These are phyloP conservation scores for Monopis laevigella DNA, from an alignment of 2,888 invertebrate species.

Conservation along the genomic window DNA sequence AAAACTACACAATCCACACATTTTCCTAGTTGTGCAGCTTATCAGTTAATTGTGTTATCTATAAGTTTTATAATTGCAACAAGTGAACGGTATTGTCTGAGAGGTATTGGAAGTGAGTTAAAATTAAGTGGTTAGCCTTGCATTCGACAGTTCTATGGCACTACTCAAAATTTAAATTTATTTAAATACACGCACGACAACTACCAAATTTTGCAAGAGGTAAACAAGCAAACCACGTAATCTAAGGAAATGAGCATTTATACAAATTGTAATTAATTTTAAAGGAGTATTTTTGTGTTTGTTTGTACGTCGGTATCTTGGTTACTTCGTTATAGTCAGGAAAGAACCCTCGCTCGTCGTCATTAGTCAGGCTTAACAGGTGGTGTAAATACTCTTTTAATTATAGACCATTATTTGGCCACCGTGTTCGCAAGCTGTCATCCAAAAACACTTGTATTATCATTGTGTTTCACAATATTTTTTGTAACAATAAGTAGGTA, in stretches of 20 bases:
- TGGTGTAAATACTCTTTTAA: conserved; percentile 31
- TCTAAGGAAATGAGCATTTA: too few species aligned
- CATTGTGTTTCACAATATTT: too few species aligned
- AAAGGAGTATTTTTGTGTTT: too few species aligned
- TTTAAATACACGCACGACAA: conserved; percentile 38
- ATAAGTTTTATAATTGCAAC: too few species aligned
- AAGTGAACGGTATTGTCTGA: conserved; percentile 44
- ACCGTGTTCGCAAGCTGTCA: neutral
- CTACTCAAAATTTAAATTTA: conserved; percentile 31
- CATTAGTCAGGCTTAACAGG: conserved; percentile 24
- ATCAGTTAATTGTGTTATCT: neutral
- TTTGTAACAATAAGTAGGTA: too few species aligned
- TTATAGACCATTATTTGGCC: conserved; percentile 26
- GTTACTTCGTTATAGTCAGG: too few species aligned
- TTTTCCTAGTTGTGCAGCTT: neutral
- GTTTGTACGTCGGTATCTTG: too few species aligned
- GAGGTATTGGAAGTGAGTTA: conserved; percentile 37
- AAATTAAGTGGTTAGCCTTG: conserved; percentile 50
- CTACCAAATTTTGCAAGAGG: conserved; percentile 35
- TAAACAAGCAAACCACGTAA: too few species aligned
- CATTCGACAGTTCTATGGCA: conserved; percentile 25
- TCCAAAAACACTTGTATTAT: neutral
- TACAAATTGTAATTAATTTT: too few species aligned
- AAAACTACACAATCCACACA: too few species aligned
- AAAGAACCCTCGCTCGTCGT: too few species aligned